Conservation (phyloP, 2,797 vertebrate species). For the Alauda arvensis region DNA sequence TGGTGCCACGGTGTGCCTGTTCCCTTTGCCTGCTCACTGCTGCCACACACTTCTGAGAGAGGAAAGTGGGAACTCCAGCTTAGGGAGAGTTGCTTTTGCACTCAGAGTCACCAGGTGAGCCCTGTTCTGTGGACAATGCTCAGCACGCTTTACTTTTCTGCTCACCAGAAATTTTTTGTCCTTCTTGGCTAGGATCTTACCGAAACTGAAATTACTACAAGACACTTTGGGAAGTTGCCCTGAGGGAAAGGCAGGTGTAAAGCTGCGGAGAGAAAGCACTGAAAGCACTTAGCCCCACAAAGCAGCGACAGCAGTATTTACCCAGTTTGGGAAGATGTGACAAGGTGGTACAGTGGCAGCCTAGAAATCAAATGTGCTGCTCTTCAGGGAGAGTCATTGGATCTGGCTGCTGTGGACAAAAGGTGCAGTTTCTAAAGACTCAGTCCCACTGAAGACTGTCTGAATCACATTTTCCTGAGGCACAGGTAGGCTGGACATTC, state of each 20-base stretch:
- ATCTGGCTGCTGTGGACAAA: background rate
- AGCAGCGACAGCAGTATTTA: background rate
- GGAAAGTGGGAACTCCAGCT: accelerated
- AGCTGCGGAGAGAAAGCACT: background rate
- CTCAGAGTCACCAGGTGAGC: background rate
- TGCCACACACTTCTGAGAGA: background rate
- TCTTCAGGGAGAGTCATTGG: background rate
- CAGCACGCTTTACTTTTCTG: background rate
- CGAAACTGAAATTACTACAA: background rate
- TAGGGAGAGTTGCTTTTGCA: background rate
- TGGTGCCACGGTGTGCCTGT: background rate
- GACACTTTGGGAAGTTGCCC: background rate
- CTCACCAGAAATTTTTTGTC: background rate
- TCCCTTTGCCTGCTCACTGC: background rate
- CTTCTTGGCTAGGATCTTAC: background rate
- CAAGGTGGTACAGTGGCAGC: background rate
- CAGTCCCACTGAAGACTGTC: background rate
- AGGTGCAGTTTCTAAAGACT: background rate
- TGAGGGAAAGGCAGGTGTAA: background rate
- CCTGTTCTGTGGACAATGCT: background rate
- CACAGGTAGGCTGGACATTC: background rate
- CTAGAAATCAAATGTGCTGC: background rate
- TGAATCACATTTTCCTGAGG: background rate
- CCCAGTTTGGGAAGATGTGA: background rate
- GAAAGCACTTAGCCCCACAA: background rate